These are phyloP conservation scores for Microctenopoma lineatum DNA, from an alignment of 2,797 vertebrate species.

Conservation along the genomic window DNA sequence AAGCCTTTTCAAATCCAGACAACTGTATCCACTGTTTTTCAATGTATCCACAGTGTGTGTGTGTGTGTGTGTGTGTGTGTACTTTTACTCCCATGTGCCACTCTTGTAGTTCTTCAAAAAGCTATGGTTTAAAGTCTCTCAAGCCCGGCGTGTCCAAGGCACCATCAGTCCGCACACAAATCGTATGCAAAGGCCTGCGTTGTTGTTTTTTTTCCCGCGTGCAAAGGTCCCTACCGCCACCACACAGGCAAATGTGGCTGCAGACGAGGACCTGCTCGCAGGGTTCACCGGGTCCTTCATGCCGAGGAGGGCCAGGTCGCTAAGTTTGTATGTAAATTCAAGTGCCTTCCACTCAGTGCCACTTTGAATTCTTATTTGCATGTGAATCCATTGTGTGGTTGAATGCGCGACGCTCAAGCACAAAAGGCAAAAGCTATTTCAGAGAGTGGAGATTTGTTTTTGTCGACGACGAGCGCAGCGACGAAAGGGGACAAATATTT, in stretches of 20 bases:
- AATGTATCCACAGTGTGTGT: constrained; percentile 47
- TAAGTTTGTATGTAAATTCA: constrained; percentile 80
- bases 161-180: constrained; percentile 62
- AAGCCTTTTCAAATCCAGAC: constrained; percentile 29
- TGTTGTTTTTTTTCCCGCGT: constrained; percentile 40
- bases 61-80: constrained; percentile 22
- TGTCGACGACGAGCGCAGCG: constrained; percentile 19
- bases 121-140: constrained; percentile 12
- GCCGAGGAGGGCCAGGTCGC: constrained; percentile 57
- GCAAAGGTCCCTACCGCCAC: constrained; percentile 41
- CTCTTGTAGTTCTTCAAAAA: constrained; percentile 33
- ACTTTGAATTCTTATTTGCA: constrained; percentile 83
- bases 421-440: constrained; percentile 8
- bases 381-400: constrained; percentile 47
- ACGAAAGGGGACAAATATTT: constrained; percentile 29
- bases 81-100: constrained; percentile 21
- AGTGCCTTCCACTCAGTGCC: constrained; percentile 75
- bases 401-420: constrained; percentile 17
- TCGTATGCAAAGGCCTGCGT: constrained; percentile 69
- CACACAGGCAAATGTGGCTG: constrained; percentile 64
- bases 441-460: constrained; percentile 20
- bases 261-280: constrained; percentile 23
- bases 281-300: constrained; percentile 36
- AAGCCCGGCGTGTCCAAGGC: constrained; percentile 25
- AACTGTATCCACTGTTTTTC: constrained; percentile 47